Evolutionary conservation across 2,888 invertebrate genomes (phyloP).

Genomic region (Petrolisthes manimaculis): DNA sequence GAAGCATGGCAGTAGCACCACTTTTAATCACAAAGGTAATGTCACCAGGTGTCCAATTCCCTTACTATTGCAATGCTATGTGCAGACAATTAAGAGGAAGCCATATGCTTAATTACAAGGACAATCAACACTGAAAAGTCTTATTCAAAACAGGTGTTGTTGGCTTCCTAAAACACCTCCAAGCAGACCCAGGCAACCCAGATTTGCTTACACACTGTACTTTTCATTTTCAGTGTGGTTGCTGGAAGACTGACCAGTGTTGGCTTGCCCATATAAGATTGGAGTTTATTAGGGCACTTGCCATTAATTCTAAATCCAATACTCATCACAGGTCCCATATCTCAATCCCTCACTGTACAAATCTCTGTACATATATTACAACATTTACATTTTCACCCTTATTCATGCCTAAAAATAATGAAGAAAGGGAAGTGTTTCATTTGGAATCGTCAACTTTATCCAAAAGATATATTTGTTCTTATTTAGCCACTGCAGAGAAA

Average conservation of each 20-base stretch:
- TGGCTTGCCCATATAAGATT: slow-evolving; percentile 38
- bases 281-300: slow-evolving; percentile 17
- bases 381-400: slow-evolving; percentile 54
- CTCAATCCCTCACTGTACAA: slow-evolving; percentile 58
- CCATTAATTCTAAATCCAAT: slow-evolving; percentile 27
- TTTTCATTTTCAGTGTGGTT: slow-evolving; percentile 31
- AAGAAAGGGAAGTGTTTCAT: slow-evolving; percentile 47
- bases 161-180: slow-evolving; percentile 25
- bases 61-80: slow-evolving; percentile 45
- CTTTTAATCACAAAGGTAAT: slow-evolving; percentile 52
- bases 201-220: slow-evolving; percentile 13
- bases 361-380: slow-evolving; percentile 57
- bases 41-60: slow-evolving; percentile 37
- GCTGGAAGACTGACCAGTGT: slow-evolving; percentile 56
- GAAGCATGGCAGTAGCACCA: slow-evolving; percentile 57
- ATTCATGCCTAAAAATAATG: slow-evolving; percentile 44
- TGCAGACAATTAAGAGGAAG: slow-evolving; percentile 42
- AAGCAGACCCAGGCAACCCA: slow-evolving; percentile 5
- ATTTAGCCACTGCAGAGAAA: slow-evolving; percentile 38
- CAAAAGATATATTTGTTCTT: slow-evolving; percentile 44
- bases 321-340: slow-evolving; percentile 43
- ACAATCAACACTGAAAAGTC: slow-evolving; percentile 30
- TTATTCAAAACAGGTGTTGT: neutral
- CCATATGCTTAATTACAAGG: neutral
- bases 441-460: slow-evolving; percentile 23